Percentiles rank a stretch among this genome's conserved stretches.
Evolutionary conservation across 2,888 invertebrate species (phyloP).

Genomic region (Craniophora ligustri): DNA sequence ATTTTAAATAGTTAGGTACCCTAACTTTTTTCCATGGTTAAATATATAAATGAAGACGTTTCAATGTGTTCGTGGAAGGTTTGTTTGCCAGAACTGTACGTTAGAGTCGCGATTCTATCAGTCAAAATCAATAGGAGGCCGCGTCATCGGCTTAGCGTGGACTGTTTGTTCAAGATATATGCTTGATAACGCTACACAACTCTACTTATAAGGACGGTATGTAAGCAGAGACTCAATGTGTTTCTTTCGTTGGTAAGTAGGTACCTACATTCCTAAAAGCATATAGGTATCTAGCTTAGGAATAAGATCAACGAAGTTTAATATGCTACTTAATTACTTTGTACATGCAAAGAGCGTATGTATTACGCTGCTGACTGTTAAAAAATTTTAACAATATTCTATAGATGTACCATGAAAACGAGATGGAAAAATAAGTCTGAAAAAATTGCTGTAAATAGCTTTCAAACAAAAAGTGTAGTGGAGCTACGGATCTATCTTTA

Average conservation of each 20-base stretch:
- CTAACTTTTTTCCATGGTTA: conserved; percentile 1
- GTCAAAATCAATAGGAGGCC: conserved; percentile 78
- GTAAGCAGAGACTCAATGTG: conserved; percentile 32
- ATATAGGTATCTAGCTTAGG: conserved; percentile 5
- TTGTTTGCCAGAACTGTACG: conserved; percentile 46
- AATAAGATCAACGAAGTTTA: no score
- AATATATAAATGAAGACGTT: conserved; percentile 13
- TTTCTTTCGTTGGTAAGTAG: conserved; percentile 12
- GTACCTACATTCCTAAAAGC: conserved; percentile 1
- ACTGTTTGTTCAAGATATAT: conserved; percentile 75
- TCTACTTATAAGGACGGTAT: conserved; percentile 49
- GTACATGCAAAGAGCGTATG: no score
- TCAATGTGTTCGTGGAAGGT: conserved; percentile 38
- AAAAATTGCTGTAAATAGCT: no score
- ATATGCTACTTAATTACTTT: no score
- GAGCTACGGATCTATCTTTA: no score
- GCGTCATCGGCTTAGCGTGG: conserved; percentile 55
- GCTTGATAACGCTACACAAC: conserved; percentile 64
- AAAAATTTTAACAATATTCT: no score
- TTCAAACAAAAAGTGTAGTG: no score
- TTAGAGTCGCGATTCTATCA: conserved; percentile 66
- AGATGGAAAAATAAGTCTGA: no score
- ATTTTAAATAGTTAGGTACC: no score
- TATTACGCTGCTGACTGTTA: no score
- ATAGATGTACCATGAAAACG: no score